Percentiles rank a stretch among this genome's conserved stretches.
Evolutionary conservation across 1,140 invertebrate species (phyloP).

Genomic region (Anastatus disparis): DNA sequence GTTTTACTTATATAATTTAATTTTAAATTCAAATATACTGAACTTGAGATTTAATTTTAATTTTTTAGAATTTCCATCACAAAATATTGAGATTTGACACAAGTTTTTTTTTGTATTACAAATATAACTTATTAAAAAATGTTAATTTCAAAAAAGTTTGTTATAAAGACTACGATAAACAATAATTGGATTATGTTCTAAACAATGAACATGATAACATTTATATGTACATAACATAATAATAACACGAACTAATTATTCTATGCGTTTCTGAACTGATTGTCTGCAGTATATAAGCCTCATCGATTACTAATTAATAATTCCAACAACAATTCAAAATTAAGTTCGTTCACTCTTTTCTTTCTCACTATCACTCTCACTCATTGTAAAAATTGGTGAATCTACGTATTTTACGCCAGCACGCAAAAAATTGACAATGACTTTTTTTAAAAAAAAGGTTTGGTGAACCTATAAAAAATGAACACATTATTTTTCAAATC

Average conservation of each 20-base stretch:
- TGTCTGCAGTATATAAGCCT: constrained; percentile 23
- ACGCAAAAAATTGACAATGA: no score
- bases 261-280: constrained; percentile 5
- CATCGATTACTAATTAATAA: constrained; percentile 22
- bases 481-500: background rate
- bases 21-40: no score
- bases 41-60: no score
- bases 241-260: background rate
- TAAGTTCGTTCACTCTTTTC: background rate
- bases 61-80: no score
- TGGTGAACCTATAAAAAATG: background rate
- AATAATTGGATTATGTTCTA: background rate
- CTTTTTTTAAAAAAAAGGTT: background rate
- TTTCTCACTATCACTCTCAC: no score
- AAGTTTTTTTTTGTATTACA: background rate
- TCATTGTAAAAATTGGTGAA: no score
- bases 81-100: no score
- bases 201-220: background rate
- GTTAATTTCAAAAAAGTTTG: background rate
- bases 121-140: background rate
- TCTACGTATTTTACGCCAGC: no score
- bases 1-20: no score
- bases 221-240: background rate
- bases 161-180: background rate
- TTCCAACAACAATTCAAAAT: background rate